phyloP scores from a whole-genome alignment of 1,140 invertebrate genomes.

The Lucilia sericata region DNA sequence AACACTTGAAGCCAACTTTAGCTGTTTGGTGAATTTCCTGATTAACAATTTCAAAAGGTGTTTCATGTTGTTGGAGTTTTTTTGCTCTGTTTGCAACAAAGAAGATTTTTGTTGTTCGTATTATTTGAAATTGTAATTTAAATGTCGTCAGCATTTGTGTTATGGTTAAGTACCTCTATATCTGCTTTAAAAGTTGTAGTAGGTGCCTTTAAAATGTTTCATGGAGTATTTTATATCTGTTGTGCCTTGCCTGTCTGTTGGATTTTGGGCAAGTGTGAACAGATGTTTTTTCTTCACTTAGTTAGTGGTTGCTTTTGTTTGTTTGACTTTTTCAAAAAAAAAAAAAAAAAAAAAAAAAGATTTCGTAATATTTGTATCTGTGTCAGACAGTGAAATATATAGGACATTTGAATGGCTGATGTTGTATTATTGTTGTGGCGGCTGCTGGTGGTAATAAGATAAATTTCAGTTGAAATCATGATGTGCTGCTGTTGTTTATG shows the following conservation, averaged over 20 bases:
- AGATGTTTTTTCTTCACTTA: not conserved
- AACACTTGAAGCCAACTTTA: no score
- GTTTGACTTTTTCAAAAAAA: not conserved
- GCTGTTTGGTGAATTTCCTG: no score
- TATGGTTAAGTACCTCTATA: no score
- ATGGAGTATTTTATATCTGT: not conserved
- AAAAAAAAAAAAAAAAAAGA: not conserved
- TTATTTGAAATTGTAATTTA: no score
- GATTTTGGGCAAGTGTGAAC: not conserved
- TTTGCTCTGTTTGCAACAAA: no score
- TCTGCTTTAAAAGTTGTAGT: not conserved
- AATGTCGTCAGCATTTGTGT: no score
- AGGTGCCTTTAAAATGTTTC: not conserved
- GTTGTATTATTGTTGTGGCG: not conserved
- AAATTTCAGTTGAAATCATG: not conserved
- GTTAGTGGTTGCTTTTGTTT: not conserved
- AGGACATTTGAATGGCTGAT: not conserved
- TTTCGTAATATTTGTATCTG: not conserved
- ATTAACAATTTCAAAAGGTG: no score
- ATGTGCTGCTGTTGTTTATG: not conserved
- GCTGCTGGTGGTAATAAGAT: not conserved
- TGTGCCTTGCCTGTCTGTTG: not conserved
- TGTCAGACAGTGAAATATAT: conserved; percentile 5
- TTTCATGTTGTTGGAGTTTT: no score
- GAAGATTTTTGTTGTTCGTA: no score